Evolutionary conservation across 64 coral and sea anemone species (phyloP), one percentile per base, ranked within the genome.

Genomic region (Actinia tenebrosa): DNA sequence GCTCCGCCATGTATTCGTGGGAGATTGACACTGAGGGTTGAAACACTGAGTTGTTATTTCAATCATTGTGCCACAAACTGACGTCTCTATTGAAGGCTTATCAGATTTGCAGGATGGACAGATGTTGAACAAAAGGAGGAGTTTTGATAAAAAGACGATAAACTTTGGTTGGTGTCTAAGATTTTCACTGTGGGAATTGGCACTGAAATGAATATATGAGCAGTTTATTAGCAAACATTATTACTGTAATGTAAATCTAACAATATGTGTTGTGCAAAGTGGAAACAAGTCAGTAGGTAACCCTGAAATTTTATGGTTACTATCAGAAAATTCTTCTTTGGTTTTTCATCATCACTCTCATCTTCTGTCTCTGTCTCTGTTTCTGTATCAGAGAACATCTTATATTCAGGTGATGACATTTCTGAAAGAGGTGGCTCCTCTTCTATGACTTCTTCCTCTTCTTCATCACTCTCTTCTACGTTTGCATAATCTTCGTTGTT

Each of bases 21-120:
- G 68, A 17, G 19, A 78, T 44, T 17, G 47, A 55, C 91, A 93
- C 5, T 61, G 44, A 8, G 53, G 75, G 72, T 87, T 94, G 43
- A 37, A 78, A 64, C 92, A 94, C 44, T 81, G 59, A 27, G 88
- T 26, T 16, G 37, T 90, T 6, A 94, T 83, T 4, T 56, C 64
- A 10, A 83, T 84, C 84, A 87, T 87, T 54, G 88, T 90, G 16
- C 92, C 88, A 90, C 43, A 23, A 53, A 83, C 66, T 37, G 42
- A 50, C 77, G 63, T 89, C 53, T 86, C 68, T 30, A 89, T 80
- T 7, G 62, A 52, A 56, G 91, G 91, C 13, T 93, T 89, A 46
- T 93, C 83, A 56, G 55, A 55, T 55, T 90, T 83, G 82, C 92
- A 90, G 19, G 61, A 90, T 83, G 84, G 92, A 75, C 92, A 90